phyloP scores from a whole-genome alignment of 2,888 invertebrate genomes.

The Dasypogon diadema region DNA sequence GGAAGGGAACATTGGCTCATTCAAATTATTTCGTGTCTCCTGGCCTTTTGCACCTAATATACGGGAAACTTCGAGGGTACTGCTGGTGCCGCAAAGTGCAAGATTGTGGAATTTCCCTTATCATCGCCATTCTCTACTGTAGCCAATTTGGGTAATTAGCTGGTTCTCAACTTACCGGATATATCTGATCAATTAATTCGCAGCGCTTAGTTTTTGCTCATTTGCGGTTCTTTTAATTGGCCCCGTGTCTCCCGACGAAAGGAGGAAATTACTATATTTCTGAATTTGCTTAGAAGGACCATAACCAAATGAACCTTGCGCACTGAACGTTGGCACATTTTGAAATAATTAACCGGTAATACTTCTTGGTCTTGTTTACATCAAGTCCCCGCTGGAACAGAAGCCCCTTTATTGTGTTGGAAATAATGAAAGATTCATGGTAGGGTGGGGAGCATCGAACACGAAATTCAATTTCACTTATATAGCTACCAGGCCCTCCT shows the following conservation, averaged over 20 bases:
- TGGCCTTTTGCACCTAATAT: slow-evolving; percentile 39
- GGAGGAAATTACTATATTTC: slow-evolving; percentile 25
- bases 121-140: slow-evolving; percentile 19
- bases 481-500: neutral
- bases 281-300: slow-evolving; percentile 4
- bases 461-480: slow-evolving; percentile 29
- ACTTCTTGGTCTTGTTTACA: slow-evolving; percentile 21
- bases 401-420: neutral
- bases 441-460: slow-evolving; percentile 15
- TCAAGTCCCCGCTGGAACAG: neutral
- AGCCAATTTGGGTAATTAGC: slow-evolving; percentile 47
- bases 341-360: slow-evolving; percentile 31
- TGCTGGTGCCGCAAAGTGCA: slow-evolving; percentile 14
- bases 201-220: slow-evolving; percentile 32
- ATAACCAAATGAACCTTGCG: neutral
- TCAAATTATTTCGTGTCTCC: slow-evolving; percentile 39
- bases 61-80: neutral
- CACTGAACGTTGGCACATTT: slow-evolving; percentile 8
- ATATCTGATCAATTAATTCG: slow-evolving; percentile 44
- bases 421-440: slow-evolving; percentile 4
- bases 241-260: neutral
- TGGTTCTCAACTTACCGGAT: slow-evolving; percentile 30
- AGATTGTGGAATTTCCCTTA: slow-evolving; percentile 36
- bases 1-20: slow-evolving; percentile 26
- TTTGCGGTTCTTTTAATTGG: slow-evolving; percentile 35